A percentile compares a stretch with the other conserved stretches of the same genome.
Evolutionary conservation across 2,113 vertebrate genomes (phyloP).

Genomic region (Caracal caracal): DNA sequence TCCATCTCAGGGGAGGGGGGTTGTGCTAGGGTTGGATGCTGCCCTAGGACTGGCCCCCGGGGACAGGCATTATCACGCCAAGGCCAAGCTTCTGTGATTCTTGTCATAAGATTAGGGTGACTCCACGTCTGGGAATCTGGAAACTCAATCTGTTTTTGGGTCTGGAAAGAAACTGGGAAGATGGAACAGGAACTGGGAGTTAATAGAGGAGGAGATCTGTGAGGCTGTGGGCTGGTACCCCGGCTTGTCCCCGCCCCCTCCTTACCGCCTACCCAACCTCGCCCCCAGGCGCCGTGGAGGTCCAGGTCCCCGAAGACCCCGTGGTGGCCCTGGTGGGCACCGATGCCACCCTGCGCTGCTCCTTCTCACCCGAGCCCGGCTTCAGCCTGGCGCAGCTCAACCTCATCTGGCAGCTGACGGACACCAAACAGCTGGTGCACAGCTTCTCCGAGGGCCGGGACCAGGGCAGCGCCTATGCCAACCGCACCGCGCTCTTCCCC

Average conservation of each 20-base stretch:
- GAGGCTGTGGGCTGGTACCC: not conserved
- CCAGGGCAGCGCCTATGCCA: constrained; percentile 89
- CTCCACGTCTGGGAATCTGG: not conserved
- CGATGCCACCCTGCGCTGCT: constrained; percentile 89
- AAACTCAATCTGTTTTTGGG: not conserved
- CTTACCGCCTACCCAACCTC: not conserved
- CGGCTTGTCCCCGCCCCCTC: too few species aligned
- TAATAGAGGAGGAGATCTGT: not conserved
- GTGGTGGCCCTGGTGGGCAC: constrained; percentile 91
- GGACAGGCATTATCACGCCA: not conserved
- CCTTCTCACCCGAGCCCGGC: constrained; percentile 86
- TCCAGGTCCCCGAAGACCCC: constrained; percentile 91
- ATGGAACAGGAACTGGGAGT: not conserved
- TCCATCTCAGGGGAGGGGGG: not conserved
- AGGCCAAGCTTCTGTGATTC: not conserved
- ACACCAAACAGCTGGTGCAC: constrained; percentile 93
- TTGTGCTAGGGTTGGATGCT: not conserved
- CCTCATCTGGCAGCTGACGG: constrained; percentile 96
- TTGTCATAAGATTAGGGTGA: not conserved
- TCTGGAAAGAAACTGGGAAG: not conserved
- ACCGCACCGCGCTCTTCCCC: constrained; percentile 91
- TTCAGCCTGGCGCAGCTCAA: constrained; percentile 91
- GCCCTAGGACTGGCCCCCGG: not conserved
- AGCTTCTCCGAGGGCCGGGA: constrained; percentile 86
- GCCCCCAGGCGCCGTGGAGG: constrained; percentile 86